Evolutionary conservation across 2,113 vertebrate genomes (phyloP).

Genomic region (Ptilonorhynchus violaceus): DNA sequence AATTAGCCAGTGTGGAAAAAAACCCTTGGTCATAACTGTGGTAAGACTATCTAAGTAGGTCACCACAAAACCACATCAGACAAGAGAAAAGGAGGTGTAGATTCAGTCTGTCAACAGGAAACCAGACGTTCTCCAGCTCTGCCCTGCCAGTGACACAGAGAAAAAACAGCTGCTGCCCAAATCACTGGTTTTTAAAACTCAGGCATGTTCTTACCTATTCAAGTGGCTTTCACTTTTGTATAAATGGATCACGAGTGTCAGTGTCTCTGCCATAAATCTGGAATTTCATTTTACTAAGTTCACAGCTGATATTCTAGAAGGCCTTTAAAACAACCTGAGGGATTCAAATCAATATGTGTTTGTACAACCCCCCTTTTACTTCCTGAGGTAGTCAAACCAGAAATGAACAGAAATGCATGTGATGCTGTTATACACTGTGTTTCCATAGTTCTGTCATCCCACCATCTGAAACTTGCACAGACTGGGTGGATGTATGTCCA

Average conservation of each 20-base stretch:
- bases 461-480: neutral
- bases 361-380: neutral
- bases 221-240: neutral
- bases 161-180: neutral
- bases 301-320: neutral
- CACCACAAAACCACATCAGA: slow-evolving; percentile 4
- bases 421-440: neutral
- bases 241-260: neutral
- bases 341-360: neutral
- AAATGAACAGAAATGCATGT: neutral
- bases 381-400: neutral
- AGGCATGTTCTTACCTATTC: rapidly evolving
- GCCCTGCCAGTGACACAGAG: neutral
- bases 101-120: neutral
- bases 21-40: neutral
- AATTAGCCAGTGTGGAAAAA: neutral
- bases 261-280: neutral
- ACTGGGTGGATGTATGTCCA: neutral
- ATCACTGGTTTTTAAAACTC: neutral
- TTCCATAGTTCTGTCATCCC: neutral
- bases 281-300: neutral
- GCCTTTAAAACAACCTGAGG: neutral
- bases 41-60: neutral
- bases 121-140: neutral
- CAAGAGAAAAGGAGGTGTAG: neutral